phyloP scores from a whole-genome alignment of 2,888 invertebrate species.

The Congeria kusceri region DNA sequence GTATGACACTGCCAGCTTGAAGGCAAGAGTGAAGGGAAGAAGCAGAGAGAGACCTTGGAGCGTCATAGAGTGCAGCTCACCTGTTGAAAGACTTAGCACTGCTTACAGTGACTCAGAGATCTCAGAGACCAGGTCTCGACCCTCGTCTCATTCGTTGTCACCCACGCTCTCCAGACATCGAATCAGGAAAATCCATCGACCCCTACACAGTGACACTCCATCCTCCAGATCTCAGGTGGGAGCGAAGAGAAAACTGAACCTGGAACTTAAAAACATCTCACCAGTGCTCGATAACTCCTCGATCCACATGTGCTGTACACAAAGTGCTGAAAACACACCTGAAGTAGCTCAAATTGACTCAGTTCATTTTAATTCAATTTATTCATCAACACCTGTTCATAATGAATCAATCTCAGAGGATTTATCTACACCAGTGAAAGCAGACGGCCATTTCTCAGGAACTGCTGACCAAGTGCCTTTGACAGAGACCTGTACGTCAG shows the following conservation, averaged over 20 bases:
- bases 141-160: slow-evolving; percentile 48
- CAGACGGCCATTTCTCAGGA: slow-evolving; percentile 48
- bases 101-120: slow-evolving; percentile 67
- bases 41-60: slow-evolving; percentile 91
- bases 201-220: slow-evolving; percentile 52
- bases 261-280: slow-evolving; percentile 6
- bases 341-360: slow-evolving; percentile 1
- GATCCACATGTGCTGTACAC: neutral
- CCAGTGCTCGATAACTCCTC: neutral
- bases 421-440: slow-evolving; percentile 13
- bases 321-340: slow-evolving; percentile 2
- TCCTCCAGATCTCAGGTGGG: slow-evolving; percentile 63
- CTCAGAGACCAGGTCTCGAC: slow-evolving; percentile 46
- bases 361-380: neutral
- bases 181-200: slow-evolving; percentile 56
- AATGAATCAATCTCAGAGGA: slow-evolving; percentile 15
- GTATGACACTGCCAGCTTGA: slow-evolving; percentile 68
- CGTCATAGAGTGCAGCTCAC: slow-evolving; percentile 94
- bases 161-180: slow-evolving; percentile 72
- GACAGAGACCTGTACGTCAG: slow-evolving; percentile 50
- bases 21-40: slow-evolving; percentile 53
- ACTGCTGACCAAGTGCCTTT: slow-evolving; percentile 59
- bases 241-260: slow-evolving; percentile 73
- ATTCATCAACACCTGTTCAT: neutral
- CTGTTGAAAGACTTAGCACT: slow-evolving; percentile 89